Conservation (phyloP, 2,888 invertebrate genomes). For the Anthophora plumipes region DNA sequence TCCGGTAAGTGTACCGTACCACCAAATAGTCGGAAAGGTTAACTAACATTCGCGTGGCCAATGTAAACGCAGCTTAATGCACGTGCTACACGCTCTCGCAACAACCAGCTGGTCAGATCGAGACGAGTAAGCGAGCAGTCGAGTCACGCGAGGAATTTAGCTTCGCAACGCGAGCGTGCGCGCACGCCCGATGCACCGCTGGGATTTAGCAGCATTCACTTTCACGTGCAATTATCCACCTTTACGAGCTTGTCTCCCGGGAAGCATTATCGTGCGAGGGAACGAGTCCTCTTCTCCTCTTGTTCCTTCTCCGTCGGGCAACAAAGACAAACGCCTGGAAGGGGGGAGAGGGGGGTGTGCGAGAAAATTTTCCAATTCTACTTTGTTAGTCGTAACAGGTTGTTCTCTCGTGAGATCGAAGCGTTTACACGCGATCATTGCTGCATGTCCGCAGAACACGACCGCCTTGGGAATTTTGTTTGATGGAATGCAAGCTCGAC, state of each 20-base stretch:
- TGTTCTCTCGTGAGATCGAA: slow-evolving; percentile 56
- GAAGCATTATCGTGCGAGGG: slow-evolving; percentile 58
- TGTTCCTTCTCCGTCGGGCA: background rate
- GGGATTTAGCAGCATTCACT: slow-evolving; percentile 64
- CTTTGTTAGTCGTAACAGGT: slow-evolving; percentile 57
- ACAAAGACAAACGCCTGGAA: slow-evolving; percentile 6
- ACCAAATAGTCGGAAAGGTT: too few relatives aligned
- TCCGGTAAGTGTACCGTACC: too few relatives aligned
- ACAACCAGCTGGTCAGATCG: slow-evolving; percentile 32
- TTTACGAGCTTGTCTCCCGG: slow-evolving; percentile 64
- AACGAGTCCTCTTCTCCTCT: slow-evolving; percentile 17
- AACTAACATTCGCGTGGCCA: too few relatives aligned
- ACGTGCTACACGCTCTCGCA: slow-evolving; percentile 32
- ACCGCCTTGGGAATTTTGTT: slow-evolving; percentile 41
- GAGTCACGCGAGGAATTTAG: slow-evolving; percentile 70
- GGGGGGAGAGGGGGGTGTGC: too few relatives aligned
- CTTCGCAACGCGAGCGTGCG: slow-evolving; percentile 18
- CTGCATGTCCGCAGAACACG: slow-evolving; percentile 36
- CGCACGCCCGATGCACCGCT: slow-evolving; percentile 32
- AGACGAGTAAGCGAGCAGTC: slow-evolving; percentile 32
- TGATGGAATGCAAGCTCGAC: background rate
- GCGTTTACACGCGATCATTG: slow-evolving; percentile 53
- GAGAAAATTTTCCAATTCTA: slow-evolving; percentile 59
- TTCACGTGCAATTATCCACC: slow-evolving; percentile 70
- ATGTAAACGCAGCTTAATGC: slow-evolving; percentile 15